Evolutionary conservation across 2,113 vertebrate species (phyloP).

Genomic region (Polyodon spathula): DNA sequence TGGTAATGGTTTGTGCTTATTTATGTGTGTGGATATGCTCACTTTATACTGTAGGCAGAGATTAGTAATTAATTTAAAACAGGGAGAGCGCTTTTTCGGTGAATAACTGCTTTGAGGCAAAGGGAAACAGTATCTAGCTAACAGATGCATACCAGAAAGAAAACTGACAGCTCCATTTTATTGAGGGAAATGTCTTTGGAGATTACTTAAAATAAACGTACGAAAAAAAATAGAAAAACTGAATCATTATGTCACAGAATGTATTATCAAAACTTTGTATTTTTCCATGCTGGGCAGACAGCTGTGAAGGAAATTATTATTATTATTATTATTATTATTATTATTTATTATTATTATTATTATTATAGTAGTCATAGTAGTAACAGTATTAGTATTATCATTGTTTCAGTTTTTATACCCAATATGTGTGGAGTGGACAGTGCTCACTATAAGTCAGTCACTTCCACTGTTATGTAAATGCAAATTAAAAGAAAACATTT

Average conservation of each 20-base stretch:
- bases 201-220: constrained; percentile 12
- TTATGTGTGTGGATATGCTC: no score
- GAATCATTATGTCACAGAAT: background rate
- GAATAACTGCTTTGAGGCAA: constrained; percentile 4
- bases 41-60: no score
- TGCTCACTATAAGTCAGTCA: background rate
- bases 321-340: no score
- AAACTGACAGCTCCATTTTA: constrained; percentile 8
- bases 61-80: no score
- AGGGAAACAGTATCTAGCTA: background rate
- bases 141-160: constrained; percentile 24
- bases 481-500: background rate
- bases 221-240: constrained; percentile 1
- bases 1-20: no score
- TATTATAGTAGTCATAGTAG: background rate
- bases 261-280: background rate
- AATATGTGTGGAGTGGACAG: background rate
- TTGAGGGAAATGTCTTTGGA: constrained; percentile 3
- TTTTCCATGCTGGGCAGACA: constrained; percentile 15
- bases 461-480: no score
- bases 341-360: no score
- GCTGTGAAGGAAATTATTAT: background rate
- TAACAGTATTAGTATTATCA: background rate
- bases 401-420: background rate
- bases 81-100: background rate